Base-by-base conservation (phyloP, 2,888 invertebrate species). In the Drosophila subsilvestris region DNA sequence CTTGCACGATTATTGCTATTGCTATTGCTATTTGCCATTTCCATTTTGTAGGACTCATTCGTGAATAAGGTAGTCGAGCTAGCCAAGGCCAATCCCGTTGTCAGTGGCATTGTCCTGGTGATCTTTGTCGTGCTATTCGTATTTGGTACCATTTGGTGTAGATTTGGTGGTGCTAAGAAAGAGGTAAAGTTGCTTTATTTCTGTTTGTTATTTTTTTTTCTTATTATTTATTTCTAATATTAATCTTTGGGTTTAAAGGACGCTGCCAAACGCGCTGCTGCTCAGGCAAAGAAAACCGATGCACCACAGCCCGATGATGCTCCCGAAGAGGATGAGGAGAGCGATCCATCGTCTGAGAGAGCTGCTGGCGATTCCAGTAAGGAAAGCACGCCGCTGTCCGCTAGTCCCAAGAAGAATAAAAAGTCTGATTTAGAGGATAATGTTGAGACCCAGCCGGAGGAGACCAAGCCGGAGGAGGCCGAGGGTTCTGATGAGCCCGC, bases 41-140 rank as follows among this genome's bases (percentile, higher is more conserved):
- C 62, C 65, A 72, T 80, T 92, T 92, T 80, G 76, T 93, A 98
- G 97, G 97, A 96, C 90, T 96, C 96, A 76, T 93, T 95, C 86
- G 93, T 97, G 92, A 95, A 95, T 89, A 95, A 96, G 85, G 92
- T 96, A 85, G 93, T 96, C 88, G 94, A 94, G 90, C 95, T 95
- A 90, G 96, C 97, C 72, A 95, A 96, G 84, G 96, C 97, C 75
- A 95, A 97, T 91, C 98, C 98, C 32, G 97, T 97, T 96, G 93
- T 98, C 88, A 98, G 97, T 96, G 97, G 95, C 53, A 95, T 97
- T 59, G 96, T 93, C 94, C 97, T 88, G 92, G 96, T 97, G 89
- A 92, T 98, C 66, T 95, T 98, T 54, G 93, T 98, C 89, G 95
- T 97, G 59, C 93, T 96, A 87, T 55, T 94, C 97, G 86, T 97